phyloP scores from a whole-genome alignment of 2,113 vertebrate species.

The Myotis davidii region DNA sequence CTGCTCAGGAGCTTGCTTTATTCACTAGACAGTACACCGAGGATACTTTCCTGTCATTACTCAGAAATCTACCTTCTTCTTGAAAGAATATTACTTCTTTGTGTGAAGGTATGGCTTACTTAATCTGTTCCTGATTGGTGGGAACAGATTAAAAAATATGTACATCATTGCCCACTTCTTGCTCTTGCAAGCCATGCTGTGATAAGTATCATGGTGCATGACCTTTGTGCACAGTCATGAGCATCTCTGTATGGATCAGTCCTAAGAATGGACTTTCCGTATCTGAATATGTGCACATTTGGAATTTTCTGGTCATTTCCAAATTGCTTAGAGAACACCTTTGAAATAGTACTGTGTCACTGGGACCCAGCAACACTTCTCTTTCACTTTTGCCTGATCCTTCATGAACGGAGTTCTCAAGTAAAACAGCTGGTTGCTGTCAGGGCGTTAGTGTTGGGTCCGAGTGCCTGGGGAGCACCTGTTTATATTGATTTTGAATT shows the following conservation, averaged over 20 bases:
- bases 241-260: background rate
- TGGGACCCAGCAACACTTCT: background rate
- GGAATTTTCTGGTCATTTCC: background rate
- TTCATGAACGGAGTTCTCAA: background rate
- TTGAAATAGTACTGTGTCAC: background rate
- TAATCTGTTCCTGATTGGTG: fast-evolving
- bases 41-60: background rate
- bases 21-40: background rate
- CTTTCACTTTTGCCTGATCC: background rate
- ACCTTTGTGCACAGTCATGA: background rate
- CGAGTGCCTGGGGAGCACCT: background rate
- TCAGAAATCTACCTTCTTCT: background rate
- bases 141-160: background rate
- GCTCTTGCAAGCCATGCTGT: fast-evolving
- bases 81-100: background rate
- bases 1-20: background rate
- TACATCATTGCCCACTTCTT: background rate
- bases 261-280: background rate
- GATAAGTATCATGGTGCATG: fast-evolving
- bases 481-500: background rate
- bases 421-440: background rate
- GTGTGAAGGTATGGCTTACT: background rate
- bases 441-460: background rate
- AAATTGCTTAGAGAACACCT: background rate
- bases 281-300: background rate